These are phyloP conservation scores for Acanthisitta chloris DNA, from an alignment of 2,113 vertebrate species.

Conservation along the genomic window DNA sequence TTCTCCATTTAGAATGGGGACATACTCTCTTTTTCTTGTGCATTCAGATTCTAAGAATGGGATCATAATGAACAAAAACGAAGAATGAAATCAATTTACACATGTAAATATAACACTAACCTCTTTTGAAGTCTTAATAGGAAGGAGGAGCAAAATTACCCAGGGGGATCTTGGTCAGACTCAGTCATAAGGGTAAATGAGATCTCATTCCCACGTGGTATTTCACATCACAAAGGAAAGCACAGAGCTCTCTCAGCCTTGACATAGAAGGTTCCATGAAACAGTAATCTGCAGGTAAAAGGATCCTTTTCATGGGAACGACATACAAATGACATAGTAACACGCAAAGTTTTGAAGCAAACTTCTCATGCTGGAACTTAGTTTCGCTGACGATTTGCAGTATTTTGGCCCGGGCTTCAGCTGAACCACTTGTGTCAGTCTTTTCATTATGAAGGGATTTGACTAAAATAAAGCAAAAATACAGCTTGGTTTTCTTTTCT, in stretches of 20 bases:
- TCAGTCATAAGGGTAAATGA: not conserved
- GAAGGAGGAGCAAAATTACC: not conserved
- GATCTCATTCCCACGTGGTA: not conserved
- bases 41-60: not conserved
- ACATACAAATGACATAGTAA: not conserved
- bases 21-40: not conserved
- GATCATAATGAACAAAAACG: not conserved
- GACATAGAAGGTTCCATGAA: not conserved
- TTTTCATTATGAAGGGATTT: not conserved
- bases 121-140: not conserved
- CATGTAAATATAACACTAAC: not conserved
- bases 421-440: not conserved
- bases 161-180: not conserved
- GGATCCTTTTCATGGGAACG: not conserved
- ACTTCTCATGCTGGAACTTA: not conserved
- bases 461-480: not conserved
- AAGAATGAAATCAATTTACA: not conserved
- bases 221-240: slow-evolving; percentile 27
- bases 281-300: not conserved
- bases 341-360: not conserved
- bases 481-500: not conserved
- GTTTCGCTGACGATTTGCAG: not conserved
- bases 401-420: not conserved
- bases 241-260: not conserved
- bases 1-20: not conserved